Evolutionary conservation across 2,113 vertebrate species (phyloP).

Genomic region (Ardeotis arabs): DNA sequence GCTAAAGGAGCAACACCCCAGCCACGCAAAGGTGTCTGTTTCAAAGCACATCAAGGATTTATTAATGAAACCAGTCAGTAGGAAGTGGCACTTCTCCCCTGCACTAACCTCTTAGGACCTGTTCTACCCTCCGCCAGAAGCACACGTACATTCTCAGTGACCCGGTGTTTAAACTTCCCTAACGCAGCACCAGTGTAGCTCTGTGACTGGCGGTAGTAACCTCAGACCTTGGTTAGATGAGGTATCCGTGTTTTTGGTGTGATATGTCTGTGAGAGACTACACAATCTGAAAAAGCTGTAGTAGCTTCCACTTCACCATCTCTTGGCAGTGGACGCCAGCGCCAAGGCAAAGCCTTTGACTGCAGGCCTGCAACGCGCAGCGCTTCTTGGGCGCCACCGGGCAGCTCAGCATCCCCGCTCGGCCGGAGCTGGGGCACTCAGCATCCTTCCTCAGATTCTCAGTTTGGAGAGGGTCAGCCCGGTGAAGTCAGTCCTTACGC

Average conservation of each 20-base stretch:
- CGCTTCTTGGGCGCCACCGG: not conserved
- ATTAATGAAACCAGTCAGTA: not conserved
- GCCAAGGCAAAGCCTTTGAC: not conserved
- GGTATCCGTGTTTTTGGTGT: rapidly evolving
- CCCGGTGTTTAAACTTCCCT: too few relatives aligned
- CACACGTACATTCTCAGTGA: not conserved
- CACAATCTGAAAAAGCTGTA: not conserved
- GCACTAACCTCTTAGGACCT: too few relatives aligned
- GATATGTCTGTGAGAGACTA: not conserved
- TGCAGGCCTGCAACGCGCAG: not conserved
- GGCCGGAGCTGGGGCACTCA: too few relatives aligned
- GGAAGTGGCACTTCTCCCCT: not conserved
- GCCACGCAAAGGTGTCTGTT: rapidly evolving
- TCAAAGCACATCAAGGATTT: not conserved
- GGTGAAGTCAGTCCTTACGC: rapidly evolving
- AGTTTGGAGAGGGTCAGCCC: not conserved
- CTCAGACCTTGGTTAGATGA: not conserved
- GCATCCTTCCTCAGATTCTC: too few relatives aligned
- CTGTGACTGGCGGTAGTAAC: not conserved
- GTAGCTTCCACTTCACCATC: not conserved
- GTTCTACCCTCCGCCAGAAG: not conserved
- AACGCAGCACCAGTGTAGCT: not conserved
- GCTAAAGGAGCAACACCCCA: not conserved
- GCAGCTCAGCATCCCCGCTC: too few relatives aligned
- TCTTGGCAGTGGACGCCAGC: too few relatives aligned